Base-by-base conservation (phyloP, 2,113 vertebrate genomes). In the Myiagra hebetior region DNA sequence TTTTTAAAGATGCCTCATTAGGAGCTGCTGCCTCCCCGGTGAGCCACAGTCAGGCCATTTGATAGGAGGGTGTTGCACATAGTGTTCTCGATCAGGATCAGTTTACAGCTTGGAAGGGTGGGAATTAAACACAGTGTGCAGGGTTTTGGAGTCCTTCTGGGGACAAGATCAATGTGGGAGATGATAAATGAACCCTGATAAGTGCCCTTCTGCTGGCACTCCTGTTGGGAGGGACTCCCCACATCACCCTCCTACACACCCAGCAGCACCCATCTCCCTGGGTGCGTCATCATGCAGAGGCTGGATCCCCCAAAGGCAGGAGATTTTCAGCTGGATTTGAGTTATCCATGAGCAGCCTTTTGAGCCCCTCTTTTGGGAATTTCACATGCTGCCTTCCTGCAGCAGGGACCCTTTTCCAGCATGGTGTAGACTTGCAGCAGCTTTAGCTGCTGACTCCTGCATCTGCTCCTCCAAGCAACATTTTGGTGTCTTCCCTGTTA, bases 381-480 rank as follows among this genome's bases (percentile, higher is more conserved):
- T 37, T 60, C 39, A 27, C 57, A 15, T 0, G 0, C 26, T 79
- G 47, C 57, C 16, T 56, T 47, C 68, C 22, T 56, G 55, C 49
- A 18, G 41, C 9, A 2, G 19, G 26, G 27, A 50, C 22, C 15
- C 37, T 82, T 70, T 44, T 31, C 39, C 80, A 37, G 60, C 2
- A 0, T 27, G 2, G 0, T 33, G 53, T 27, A 30, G 56, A 47
- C 30, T 11, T 49, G 47, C 13, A 52, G n/a, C 24, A 64, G 26
- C 47, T 79, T 64, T 19, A 63, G 62, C 27, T 72, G 50, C 41
- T 1, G 1, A 47, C 23, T 77, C 28, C 65, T 73, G 55, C 1
- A 0, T 30, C 28, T 0, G 17, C 13, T 26, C 27, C 30, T 94
- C 49, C 0, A 2, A 67, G 68, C 24, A 17, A 9, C 0, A 0